Evolutionary conservation across 2,113 vertebrate species (phyloP), one percentile per base, ranked within the genome.

Genomic region (Stomatorhinus ivindoensis): DNA sequence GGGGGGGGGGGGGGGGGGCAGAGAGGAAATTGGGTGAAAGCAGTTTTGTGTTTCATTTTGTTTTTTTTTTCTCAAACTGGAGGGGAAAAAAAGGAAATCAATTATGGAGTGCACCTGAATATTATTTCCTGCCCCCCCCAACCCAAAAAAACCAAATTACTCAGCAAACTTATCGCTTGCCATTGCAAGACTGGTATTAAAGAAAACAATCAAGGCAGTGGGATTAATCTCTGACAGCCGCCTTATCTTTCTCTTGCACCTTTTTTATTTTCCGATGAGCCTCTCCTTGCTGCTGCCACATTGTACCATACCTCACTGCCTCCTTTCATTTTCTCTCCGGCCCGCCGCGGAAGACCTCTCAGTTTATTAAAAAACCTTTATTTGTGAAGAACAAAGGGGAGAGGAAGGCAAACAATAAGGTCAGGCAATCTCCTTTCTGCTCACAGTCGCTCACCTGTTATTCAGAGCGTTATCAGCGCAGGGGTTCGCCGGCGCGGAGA

Each of bases 221-320:
- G 98, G 98, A 99, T 99, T 99, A 99, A 99, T 99, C 98, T 99
- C 98, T 98, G 98, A 98, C 98, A 98, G 98, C 95, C 93, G 96
- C 97, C 98, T 99, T 99, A 99, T 99, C 98, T 99, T 98, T 97
- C 97, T 97, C 97, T 97, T 97, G 97, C 98, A 99, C 98, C 98
- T 99, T 99, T 99, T 97, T 99, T 99, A 99, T 99, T 99, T 99
- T 99, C 98, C 99, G 98, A 99, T 98, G 98, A 99, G 98, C 97
- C 97, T 96, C 97, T 97, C 96, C 96, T 97, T 97, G 96, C 94
- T 92, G 94, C 97, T 93, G 96, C 97, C 97, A 97, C 97, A 97
- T 97, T 96, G 97, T 97, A 97, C 97, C 97, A 98, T 98, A 99
- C 97, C 97, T 99, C 98, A 98, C 97, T 98, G 98, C 96, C 96